Evolutionary conservation across 2,888 invertebrate species (phyloP).

Genomic region (Stegophylla sp.): DNA sequence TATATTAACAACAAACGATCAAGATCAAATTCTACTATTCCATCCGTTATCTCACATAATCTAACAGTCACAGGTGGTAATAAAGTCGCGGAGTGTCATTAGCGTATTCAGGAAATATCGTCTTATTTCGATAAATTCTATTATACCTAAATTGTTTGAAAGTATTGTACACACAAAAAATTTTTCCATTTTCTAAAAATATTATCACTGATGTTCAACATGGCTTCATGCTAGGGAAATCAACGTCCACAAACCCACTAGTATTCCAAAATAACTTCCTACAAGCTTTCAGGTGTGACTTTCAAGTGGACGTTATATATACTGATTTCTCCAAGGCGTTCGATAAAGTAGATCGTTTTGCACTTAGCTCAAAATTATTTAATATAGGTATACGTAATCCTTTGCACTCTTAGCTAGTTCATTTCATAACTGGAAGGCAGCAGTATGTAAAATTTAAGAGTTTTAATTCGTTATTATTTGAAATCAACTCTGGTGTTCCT

Average conservation of each 20-base stretch:
- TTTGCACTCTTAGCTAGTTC: neutral
- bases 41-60: no score
- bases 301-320: neutral
- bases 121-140: neutral
- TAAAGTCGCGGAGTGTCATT: neutral
- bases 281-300: neutral
- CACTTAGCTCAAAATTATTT: neutral
- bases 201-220: neutral
- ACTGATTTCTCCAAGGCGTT: conserved; percentile 8
- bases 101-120: neutral
- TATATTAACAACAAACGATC: conserved; percentile 13
- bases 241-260: neutral
- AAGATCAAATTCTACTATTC: neutral
- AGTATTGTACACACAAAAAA: neutral
- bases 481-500: conserved; percentile 6
- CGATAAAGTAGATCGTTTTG: neutral
- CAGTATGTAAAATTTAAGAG: neutral
- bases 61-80: no score
- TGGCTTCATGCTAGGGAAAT: conserved; percentile 1
- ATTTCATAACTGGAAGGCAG: conserved; percentile 9
- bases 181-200: neutral
- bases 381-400: neutral
- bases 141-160: neutral
- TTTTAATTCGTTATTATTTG: neutral
- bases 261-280: neutral